These are phyloP conservation scores for Hipposideros armiger DNA, from an alignment of 2,113 vertebrate species.

Conservation along the genomic window DNA sequence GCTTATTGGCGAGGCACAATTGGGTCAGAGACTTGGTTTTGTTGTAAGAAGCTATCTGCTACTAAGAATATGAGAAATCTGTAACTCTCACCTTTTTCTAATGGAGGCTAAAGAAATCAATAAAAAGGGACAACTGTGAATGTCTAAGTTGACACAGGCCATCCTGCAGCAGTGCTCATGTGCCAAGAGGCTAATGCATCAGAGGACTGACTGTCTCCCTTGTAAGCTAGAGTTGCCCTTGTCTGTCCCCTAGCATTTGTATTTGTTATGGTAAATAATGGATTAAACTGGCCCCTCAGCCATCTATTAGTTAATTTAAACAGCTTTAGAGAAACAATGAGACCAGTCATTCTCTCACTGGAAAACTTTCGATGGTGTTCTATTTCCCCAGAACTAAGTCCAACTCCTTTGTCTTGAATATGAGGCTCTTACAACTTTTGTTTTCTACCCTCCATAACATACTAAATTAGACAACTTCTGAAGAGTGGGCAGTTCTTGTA, in stretches of 20 bases:
- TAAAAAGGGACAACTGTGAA: neutral
- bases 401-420: neutral
- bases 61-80: neutral
- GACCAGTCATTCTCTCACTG: neutral
- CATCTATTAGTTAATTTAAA: neutral
- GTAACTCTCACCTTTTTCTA: neutral
- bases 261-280: neutral
- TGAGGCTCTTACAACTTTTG: neutral
- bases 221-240: neutral
- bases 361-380: neutral
- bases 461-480: neutral
- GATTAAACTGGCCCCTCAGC: neutral
- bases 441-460: neutral
- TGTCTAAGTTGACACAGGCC: neutral
- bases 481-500: neutral
- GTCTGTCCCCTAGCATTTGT: neutral
- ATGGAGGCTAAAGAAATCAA: neutral
- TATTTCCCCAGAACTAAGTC: neutral
- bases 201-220: neutral
- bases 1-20: neutral
- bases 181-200: neutral
- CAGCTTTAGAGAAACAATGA: neutral
- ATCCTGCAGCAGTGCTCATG: neutral
- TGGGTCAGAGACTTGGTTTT: neutral
- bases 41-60: neutral